phyloP scores from a whole-genome alignment of 2,797 vertebrate genomes.

The Miichthys miiuy region DNA sequence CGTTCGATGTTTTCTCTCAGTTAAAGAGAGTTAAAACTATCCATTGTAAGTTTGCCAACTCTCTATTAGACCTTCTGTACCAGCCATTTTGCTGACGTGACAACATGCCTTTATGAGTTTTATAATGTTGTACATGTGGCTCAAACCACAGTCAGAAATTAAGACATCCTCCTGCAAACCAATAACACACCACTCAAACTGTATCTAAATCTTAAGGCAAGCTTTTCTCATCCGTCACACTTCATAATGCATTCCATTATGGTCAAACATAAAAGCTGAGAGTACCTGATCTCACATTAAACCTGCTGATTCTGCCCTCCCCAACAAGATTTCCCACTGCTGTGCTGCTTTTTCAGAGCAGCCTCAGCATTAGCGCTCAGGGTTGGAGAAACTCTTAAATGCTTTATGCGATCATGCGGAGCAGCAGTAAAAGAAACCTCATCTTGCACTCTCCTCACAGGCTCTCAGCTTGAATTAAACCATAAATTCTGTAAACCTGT shows the following conservation, averaged over 20 bases:
- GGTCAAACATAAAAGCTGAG: conserved; percentile 36
- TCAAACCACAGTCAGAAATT: not conserved
- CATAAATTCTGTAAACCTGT: conserved; percentile 56
- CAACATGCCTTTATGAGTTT: not conserved
- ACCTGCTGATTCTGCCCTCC: conserved; percentile 17
- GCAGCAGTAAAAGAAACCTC: conserved; percentile 63
- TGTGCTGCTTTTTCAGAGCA: conserved; percentile 36
- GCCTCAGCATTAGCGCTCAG: conserved; percentile 48
- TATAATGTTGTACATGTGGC: not conserved
- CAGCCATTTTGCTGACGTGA: conserved; percentile 24
- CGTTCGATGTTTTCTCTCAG: conserved; percentile 24
- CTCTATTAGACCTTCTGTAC: not conserved
- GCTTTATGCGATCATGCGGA: conserved; percentile 64
- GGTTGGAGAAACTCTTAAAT: conserved; percentile 72
- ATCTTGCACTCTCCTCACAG: conserved; percentile 26
- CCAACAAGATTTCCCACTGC: conserved; percentile 11
- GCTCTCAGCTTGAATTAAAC: conserved; percentile 66
- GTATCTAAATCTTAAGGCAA: conserved; percentile 21
- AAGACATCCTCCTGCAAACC: conserved; percentile 20
- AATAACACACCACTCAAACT: conserved; percentile 24
- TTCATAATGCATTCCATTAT: conserved; percentile 45
- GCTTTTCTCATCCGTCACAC: conserved; percentile 12
- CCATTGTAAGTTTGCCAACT: not conserved
- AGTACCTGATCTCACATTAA: conserved; percentile 38
- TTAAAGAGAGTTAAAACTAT: not conserved